These are phyloP conservation scores for Nebria salina DNA, from an alignment of 2,888 invertebrate genomes.

Conservation along the genomic window DNA sequence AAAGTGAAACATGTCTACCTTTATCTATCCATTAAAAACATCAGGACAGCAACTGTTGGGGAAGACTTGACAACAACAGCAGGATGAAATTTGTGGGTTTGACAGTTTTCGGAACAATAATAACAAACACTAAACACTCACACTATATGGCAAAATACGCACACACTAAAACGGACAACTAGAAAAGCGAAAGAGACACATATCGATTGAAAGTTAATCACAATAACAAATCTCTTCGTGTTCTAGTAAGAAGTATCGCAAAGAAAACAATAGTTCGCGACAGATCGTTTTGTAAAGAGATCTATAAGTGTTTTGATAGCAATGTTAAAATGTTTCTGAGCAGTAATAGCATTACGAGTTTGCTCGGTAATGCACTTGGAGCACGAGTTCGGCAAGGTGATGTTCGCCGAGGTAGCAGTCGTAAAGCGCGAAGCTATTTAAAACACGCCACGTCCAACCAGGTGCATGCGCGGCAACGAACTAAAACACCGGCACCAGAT, in stretches of 20 bases:
- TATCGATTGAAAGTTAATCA: neutral
- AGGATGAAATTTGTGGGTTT: neutral
- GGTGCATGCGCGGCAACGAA: constrained; percentile 12
- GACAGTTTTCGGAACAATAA: neutral
- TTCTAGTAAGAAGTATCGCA: neutral
- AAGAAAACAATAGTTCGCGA: neutral
- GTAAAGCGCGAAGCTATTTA: neutral
- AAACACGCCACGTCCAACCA: constrained; percentile 9
- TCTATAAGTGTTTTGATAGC: neutral
- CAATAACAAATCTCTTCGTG: neutral
- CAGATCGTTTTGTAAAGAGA: neutral
- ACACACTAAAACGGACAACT: neutral
- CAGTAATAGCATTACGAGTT: neutral
- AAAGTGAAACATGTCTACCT: neutral
- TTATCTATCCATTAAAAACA: neutral
- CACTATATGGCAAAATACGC: neutral
- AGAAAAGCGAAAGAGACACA: neutral
- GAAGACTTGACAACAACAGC: neutral
- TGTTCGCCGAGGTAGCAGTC: neutral
- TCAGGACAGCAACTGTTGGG: neutral
- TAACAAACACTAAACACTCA: neutral
- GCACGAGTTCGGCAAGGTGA: neutral
- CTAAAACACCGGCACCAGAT: constrained; percentile 15
- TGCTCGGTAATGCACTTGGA: neutral
- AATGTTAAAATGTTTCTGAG: neutral